A percentile compares a stretch with the other conserved stretches of the same genome.
These are phyloP conservation scores for Temnothorax nylanderi DNA, from an alignment of 1,140 invertebrate species.

Conservation along the genomic window DNA sequence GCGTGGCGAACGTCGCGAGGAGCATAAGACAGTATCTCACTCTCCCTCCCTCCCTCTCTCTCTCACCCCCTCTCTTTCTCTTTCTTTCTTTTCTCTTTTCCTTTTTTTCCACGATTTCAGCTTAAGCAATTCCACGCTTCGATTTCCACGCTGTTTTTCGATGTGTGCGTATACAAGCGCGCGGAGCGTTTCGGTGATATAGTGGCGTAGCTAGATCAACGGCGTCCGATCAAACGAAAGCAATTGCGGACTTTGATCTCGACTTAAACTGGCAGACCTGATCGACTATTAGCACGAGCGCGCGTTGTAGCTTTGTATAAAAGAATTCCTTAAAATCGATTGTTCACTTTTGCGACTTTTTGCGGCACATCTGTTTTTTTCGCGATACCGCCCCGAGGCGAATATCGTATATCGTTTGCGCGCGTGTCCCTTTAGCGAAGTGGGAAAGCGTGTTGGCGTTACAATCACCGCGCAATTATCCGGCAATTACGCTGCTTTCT, in stretches of 20 bases:
- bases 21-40: conserved; percentile 62
- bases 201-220: neutral
- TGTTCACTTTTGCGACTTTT: conserved; percentile 12
- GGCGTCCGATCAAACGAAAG: neutral
- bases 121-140: conserved; percentile 74
- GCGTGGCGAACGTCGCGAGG: conserved; percentile 68
- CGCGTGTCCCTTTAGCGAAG: neutral
- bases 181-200: neutral
- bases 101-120: conserved; percentile 69
- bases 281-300: neutral
- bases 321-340: neutral
- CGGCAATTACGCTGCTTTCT: conserved; percentile 18
- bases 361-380: neutral
- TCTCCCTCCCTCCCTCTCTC: conserved; percentile 22
- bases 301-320: conserved; percentile 11
- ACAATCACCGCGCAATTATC: conserved; percentile 19
- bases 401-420: conserved; percentile 9
- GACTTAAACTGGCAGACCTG: neutral
- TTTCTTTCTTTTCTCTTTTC: conserved; percentile 35
- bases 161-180: neutral
- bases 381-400: neutral
- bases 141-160: conserved; percentile 66
- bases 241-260: conserved; percentile 43
- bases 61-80: conserved; percentile 18
- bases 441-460: conserved; percentile 33